Evolutionary conservation across 1,140 invertebrate species (phyloP), one percentile per base, ranked within the genome.

Genomic region (Holcopasites calliopsidis): DNA sequence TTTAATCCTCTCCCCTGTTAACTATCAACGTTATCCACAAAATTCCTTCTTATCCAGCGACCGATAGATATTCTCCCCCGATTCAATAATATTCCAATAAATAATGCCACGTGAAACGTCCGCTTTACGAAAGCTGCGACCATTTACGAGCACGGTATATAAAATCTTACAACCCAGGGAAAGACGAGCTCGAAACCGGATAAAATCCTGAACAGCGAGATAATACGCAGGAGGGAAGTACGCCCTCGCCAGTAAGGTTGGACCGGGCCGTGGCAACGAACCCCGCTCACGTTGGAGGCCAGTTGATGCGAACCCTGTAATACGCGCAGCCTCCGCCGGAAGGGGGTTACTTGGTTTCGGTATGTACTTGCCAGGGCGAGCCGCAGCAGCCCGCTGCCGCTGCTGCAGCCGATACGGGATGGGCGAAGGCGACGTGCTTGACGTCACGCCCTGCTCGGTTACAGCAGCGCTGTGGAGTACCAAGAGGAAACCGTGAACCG

Each of bases 291-390:
- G 49, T 40, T 33, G 23, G 58, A 11, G 21, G 28, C 50, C 26
- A 68, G 62, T 65, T 57, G 61, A 66, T 47, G 31, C 13, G 28
- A 58, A 54, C 54, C 40, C 40, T 70, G 68, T 70, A 60, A 60
- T 60, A 58, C 55, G 44, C 13, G 21, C 42, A 61, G 33, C n/a
- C 40, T 35, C 50, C 18, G n/a, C 47, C 13, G 58, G 70, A 66
- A 76, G 76, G 62, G 70, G 61, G 76, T 78, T 75, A 78, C 75
- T 75, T 70, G 76, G 76, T 78, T 75, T 78, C 33, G 72, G 57
- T 69, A n/a, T n/a, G n/a, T n/a, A 70, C 64, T 61, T 44, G 23
- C 58, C 60, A 61, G 65, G 57, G 66, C 58, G 74, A 47, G 66
- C 44, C 55, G 16, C 77, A 60, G 72, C 31, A 44, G 60, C 60